Percentiles rank a stretch among this genome's conserved stretches.
phyloP scores from a whole-genome alignment of 2,888 invertebrate genomes.

The Perizoma affinitatum region DNA sequence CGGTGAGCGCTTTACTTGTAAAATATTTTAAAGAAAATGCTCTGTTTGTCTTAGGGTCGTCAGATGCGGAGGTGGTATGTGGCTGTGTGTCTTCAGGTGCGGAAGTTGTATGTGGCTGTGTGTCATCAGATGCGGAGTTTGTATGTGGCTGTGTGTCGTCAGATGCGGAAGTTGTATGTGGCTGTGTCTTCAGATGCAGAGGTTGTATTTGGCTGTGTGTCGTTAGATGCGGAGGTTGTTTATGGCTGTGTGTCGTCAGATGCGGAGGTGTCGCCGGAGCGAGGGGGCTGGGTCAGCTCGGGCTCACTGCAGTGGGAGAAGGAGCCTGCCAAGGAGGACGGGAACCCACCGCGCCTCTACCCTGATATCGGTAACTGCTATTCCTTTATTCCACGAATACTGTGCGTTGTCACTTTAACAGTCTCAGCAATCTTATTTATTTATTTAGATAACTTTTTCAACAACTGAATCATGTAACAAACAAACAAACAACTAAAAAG shows the following conservation, averaged over 20 bases:
- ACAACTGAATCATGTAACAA: too few relatives aligned
- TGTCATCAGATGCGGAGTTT: slow-evolving; percentile 63
- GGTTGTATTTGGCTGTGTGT: neutral
- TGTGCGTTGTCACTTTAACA: too few relatives aligned
- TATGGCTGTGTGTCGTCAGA: slow-evolving; percentile 44
- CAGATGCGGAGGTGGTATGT: neutral
- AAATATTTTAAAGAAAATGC: too few relatives aligned
- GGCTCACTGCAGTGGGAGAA: slow-evolving; percentile 60
- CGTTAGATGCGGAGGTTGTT: neutral
- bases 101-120: slow-evolving; percentile 34
- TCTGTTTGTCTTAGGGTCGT: too few relatives aligned
- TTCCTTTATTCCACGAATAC: too few relatives aligned
- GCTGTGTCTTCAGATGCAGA: neutral
- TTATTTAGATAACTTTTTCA: too few relatives aligned
- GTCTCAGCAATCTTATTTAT: too few relatives aligned
- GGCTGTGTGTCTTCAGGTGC: slow-evolving; percentile 45
- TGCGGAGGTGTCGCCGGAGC: slow-evolving; percentile 51
- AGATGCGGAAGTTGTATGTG: too few relatives aligned
- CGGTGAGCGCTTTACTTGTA: slow-evolving; percentile 38
- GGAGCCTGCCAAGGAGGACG: slow-evolving; percentile 56
- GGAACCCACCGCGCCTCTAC: slow-evolving; percentile 61
- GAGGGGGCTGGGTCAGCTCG: slow-evolving; percentile 59
- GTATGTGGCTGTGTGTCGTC: too few relatives aligned
- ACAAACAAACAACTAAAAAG: too few relatives aligned
- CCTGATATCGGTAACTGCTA: slow-evolving; percentile 68